Base-by-base conservation (phyloP, 2,113 vertebrate species). In the Amphiprion percula region DNA sequence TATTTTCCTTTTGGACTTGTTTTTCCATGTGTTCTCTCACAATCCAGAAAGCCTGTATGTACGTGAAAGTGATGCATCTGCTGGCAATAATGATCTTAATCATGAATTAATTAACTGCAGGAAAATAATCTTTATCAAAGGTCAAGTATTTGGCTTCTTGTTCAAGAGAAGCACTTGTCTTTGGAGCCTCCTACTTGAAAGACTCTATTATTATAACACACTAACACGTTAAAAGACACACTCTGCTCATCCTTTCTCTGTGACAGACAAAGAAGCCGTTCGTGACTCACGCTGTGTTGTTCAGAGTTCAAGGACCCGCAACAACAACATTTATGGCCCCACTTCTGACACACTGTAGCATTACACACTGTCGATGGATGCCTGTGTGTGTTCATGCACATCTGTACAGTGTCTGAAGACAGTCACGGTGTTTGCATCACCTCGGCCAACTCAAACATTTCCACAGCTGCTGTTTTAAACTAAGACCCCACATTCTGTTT, bases 401-500 rank as follows among this genome's bases (percentile, higher is more conserved):
- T 81, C 68, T 77, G 75, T 54, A 58, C 61, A 71, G 59, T 82
- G 67, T 89, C 85, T 83, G 65, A 44, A 72, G 75, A 84, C 58
- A 26, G 80, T 80, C 72, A 55, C 9, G 11, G 68, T 77, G 77
- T 82, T 87, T 79, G 68, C 53, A 59, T 83, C 62, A 33, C n/a
- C n/a, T 46, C 58, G 55, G 75, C 82, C 82, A 84, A 80, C 56
- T 39, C 77, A 69, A 82, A 87, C 47, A 84, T 79, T 81, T 83
- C 80, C 79, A 79, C 80, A 89, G 76, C 80, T 86, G 74, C 80
- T 73, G 58, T 53, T 88, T 64, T 62, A 53, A 76, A 72, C 64
- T 66, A 30, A 52, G 55, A 68, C 37, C 17, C 56, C 16, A 46
- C 17, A 9, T 39, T 82, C 69, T 80, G 61, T 73, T 74, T 83